Evolutionary conservation across 2,113 vertebrate species (phyloP).

Genomic region (Anser brachyrhynchus): DNA sequence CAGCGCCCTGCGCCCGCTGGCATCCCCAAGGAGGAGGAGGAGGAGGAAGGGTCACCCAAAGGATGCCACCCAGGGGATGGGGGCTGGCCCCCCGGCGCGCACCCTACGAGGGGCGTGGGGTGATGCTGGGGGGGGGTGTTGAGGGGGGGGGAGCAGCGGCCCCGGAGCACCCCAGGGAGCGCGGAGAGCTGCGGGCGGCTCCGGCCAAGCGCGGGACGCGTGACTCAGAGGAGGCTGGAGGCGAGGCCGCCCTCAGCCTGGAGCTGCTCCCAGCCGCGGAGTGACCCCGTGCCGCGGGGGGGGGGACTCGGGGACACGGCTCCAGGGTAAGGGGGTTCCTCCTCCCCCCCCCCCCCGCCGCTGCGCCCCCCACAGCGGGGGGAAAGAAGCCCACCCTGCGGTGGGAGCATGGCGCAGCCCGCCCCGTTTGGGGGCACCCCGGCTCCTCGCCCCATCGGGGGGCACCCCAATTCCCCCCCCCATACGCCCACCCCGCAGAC

Average conservation of each 20-base stretch:
- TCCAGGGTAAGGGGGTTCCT: background rate
- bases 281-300: background rate
- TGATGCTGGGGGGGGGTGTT: too few relatives aligned
- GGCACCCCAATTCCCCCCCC: background rate
- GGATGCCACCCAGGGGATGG: background rate
- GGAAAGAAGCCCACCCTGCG: background rate
- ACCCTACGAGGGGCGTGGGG: background rate
- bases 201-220: background rate
- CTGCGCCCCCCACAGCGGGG: background rate
- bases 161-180: background rate
- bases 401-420: too few relatives aligned
- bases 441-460: background rate
- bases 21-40: background rate
- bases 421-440: background rate
- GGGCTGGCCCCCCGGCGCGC: background rate
- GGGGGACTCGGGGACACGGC: background rate
- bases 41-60: background rate
- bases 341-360: background rate
- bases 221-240: conserved; percentile 40
- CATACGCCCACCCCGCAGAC: background rate
- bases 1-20: background rate
- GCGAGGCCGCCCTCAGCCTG: background rate
- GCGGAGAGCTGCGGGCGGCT: background rate
- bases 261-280: background rate
- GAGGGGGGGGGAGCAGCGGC: background rate